Conservation (phyloP, 2,888 invertebrate genomes). For the Drosophila mimica region DNA sequence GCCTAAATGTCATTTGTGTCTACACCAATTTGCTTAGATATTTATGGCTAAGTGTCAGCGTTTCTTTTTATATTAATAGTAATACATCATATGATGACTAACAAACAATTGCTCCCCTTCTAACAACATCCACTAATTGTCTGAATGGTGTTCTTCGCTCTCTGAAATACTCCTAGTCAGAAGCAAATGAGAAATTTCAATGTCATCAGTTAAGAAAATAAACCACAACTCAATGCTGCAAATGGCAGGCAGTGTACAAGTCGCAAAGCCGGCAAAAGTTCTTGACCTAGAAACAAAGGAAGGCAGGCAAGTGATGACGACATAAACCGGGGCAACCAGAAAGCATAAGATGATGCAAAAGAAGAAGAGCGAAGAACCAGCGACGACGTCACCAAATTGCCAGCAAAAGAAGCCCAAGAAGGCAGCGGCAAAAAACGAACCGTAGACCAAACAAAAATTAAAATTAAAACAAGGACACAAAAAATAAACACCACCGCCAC, state of each 20-base stretch:
- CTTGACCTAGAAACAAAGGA: conserved; percentile 83
- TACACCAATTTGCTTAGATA: not conserved
- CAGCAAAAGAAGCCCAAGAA: conserved; percentile 29
- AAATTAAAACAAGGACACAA: conserved; percentile 83
- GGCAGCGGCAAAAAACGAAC: conserved; percentile 44
- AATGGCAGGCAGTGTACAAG: conserved; percentile 35
- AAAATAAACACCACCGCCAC: conserved; percentile 59
- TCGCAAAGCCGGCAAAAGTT: conserved; percentile 72
- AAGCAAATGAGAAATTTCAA: conserved; percentile 41
- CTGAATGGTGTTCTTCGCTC: not conserved
- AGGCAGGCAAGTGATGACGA: conserved; percentile 73
- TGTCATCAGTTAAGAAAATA: conserved; percentile 30
- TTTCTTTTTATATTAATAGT: no score
- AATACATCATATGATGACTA: not conserved
- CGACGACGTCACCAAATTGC: conserved; percentile 65
- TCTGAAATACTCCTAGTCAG: not conserved
- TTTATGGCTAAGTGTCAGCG: not conserved
- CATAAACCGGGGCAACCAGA: conserved; percentile 47
- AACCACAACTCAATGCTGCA: conserved; percentile 12
- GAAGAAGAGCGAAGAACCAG: conserved; percentile 15
- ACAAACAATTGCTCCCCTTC: not conserved
- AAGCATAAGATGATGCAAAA: conserved; percentile 5
- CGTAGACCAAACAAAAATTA: conserved; percentile 82
- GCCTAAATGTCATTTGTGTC: conserved; percentile 14
- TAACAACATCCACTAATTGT: conserved; percentile 16